Evolutionary conservation across 37 sponge, comb jelly and placozoan genomes (phyloP).

Genomic region (Corticium candelabrum): DNA sequence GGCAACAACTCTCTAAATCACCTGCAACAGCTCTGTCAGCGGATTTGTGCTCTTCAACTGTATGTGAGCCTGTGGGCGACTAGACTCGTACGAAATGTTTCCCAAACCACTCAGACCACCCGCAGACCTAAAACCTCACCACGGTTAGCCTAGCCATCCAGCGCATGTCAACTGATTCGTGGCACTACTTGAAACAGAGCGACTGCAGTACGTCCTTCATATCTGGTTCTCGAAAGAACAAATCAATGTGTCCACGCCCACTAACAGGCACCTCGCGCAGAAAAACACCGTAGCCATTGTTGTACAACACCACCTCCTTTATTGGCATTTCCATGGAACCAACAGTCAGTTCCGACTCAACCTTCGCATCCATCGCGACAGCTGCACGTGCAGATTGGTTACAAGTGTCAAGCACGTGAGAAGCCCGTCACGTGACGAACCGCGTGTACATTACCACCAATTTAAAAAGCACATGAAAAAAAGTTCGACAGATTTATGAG

Average conservation of each 20-base stretch:
- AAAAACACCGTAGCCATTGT: constrained; percentile 86
- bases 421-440: too few species aligned
- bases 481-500: too few species aligned
- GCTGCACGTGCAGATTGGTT: too few species aligned
- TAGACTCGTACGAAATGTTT: constrained; percentile 84
- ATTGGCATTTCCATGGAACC: constrained; percentile 56
- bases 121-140: background rate
- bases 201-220: constrained; percentile 71
- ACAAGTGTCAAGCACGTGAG: too few species aligned
- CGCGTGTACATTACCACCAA: too few species aligned
- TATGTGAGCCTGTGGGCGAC: constrained; percentile 50
- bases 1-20: background rate
- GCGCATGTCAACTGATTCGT: too few species aligned
- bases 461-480: too few species aligned
- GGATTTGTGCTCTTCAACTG: constrained; percentile 24
- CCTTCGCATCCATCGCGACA: too few species aligned
- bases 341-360: background rate
- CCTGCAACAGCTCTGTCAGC: constrained; percentile 30
- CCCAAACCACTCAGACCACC: constrained; percentile 30
- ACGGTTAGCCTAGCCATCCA: too few species aligned
- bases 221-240: constrained; percentile 58
- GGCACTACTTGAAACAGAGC: constrained; percentile 58
- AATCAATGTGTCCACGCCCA: constrained; percentile 70
- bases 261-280: constrained; percentile 39
- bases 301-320: constrained; percentile 56